Conservation (phyloP, 2,113 vertebrate species). For the Zeus faber region DNA sequence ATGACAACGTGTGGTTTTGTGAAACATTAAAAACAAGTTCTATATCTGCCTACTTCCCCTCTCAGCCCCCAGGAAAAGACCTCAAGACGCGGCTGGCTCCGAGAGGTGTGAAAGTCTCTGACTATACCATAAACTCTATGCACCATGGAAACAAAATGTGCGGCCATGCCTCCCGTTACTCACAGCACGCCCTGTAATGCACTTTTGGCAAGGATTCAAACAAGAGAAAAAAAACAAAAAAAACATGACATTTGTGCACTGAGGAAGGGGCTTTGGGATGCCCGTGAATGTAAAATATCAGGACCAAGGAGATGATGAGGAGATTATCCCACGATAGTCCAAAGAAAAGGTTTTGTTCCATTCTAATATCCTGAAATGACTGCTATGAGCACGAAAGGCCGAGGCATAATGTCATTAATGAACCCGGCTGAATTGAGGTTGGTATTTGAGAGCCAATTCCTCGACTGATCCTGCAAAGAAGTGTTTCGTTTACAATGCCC, state of each 20-base stretch:
- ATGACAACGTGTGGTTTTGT: constrained; percentile 11
- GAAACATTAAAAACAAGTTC: constrained; percentile 15
- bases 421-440: constrained; percentile 36
- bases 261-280: too few species aligned
- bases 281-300: background rate
- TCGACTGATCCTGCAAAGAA: constrained; percentile 26
- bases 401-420: background rate
- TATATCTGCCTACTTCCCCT: constrained; percentile 62
- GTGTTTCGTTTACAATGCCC: constrained; percentile 36
- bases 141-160: too few species aligned
- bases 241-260: too few species aligned
- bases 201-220: background rate
- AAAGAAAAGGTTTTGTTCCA: too few species aligned
- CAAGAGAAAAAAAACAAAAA: too few species aligned
- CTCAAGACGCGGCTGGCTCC: constrained; percentile 32
- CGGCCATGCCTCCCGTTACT: too few species aligned
- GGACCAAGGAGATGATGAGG: background rate
- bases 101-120: constrained; percentile 73
- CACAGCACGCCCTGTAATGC: background rate
- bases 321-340: too few species aligned
- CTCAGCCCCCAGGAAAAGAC: constrained; percentile 41
- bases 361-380: too few species aligned
- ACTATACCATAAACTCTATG: too few species aligned
- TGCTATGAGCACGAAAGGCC: too few species aligned
- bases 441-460: constrained; percentile 24